Percentiles rank a stretch among this genome's conserved stretches.
Conservation (phyloP, 1,140 invertebrate genomes). For the Drosophila persimilis region DNA sequence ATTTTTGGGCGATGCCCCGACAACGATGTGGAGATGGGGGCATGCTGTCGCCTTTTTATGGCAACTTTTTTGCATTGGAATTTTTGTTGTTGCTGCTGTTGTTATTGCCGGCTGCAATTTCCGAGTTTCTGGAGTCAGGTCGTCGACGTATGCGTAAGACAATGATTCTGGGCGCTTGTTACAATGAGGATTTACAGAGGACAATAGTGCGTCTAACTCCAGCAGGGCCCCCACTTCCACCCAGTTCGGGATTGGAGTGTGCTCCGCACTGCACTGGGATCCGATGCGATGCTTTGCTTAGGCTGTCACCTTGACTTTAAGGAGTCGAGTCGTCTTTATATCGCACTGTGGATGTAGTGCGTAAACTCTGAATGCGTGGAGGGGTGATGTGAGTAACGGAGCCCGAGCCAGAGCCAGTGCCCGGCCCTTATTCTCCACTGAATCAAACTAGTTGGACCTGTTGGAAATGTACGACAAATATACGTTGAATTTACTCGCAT, state of each 20-base stretch:
- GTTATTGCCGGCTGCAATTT: conserved; percentile 62
- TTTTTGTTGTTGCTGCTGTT: conserved; percentile 46
- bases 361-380: conserved; percentile 21
- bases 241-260: conserved; percentile 31
- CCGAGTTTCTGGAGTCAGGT: conserved; percentile 57
- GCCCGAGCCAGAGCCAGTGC: too few relatives aligned
- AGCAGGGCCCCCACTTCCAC: conserved; percentile 36
- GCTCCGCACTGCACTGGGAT: conserved; percentile 1
- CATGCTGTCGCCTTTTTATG: conserved; percentile 66
- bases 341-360: conserved; percentile 25
- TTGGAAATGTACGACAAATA: background rate
- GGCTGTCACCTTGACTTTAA: conserved; percentile 68
- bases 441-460: conserved; percentile 4
- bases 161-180: conserved; percentile 82
- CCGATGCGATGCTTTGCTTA: background rate
- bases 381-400: too few relatives aligned
- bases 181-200: conserved; percentile 83
- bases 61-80: conserved; percentile 73
- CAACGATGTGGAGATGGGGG: conserved; percentile 38
- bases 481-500: too few relatives aligned
- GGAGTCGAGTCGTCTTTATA: conserved; percentile 44
- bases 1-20: conserved; percentile 71
- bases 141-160: conserved; percentile 73
- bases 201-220: conserved; percentile 83
- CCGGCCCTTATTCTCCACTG: too few relatives aligned